Evolutionary conservation across 1,140 invertebrate species (phyloP).

Genomic region (Anastrepha ludens): DNA sequence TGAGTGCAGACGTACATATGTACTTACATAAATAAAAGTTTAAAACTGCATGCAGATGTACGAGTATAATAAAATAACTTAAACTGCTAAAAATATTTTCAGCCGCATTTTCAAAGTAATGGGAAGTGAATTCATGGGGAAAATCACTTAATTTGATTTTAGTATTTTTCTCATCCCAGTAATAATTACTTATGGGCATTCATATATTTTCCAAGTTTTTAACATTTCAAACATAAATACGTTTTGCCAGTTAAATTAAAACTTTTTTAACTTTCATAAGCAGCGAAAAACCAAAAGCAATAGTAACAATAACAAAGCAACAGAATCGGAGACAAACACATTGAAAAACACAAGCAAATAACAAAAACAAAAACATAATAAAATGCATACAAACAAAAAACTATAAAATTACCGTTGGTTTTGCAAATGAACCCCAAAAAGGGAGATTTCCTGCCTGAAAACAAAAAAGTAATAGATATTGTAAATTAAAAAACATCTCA

Average conservation of each 20-base stretch:
- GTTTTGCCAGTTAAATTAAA: background rate
- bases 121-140: too few species aligned
- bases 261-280: background rate
- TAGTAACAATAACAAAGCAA: constrained; percentile 45
- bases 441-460: constrained; percentile 73
- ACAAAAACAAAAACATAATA: constrained; percentile 56
- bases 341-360: constrained; percentile 34
- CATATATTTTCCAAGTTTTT: too few species aligned
- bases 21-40: too few species aligned
- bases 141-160: too few species aligned
- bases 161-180: too few species aligned
- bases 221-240: too few species aligned
- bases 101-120: too few species aligned
- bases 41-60: too few species aligned
- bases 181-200: too few species aligned
- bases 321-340: constrained; percentile 50
- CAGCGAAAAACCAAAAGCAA: background rate
- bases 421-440: constrained; percentile 74
- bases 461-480: constrained; percentile 57
- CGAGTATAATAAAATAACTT: too few species aligned
- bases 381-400: constrained; percentile 58
- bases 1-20: too few species aligned
- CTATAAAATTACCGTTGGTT: constrained; percentile 71
- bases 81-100: too few species aligned
- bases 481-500: constrained; percentile 59